Evolutionary conservation across 2,888 invertebrate genomes (phyloP), one percentile per base, ranked within the genome.

Genomic region (Amaurobius ferox): DNA sequence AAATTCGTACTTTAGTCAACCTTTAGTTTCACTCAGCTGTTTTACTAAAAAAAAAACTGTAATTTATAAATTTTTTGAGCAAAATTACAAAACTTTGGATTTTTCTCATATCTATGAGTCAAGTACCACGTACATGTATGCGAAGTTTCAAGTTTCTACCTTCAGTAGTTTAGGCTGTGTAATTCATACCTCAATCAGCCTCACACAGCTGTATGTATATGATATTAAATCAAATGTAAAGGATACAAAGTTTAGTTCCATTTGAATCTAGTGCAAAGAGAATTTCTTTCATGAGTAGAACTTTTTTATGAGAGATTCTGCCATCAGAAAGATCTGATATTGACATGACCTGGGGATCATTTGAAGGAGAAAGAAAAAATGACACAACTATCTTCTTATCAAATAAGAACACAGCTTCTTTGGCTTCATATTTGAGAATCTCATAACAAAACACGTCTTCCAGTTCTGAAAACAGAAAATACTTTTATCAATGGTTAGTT

Each of bases 171-270:
- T n/a, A n/a, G n/a, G n/a, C n/a, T n/a, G n/a, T n/a, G n/a, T n/a
- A n/a, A n/a, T n/a, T n/a, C n/a, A n/a, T n/a, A n/a, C n/a, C n/a
- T n/a, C n/a, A n/a, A n/a, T n/a, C n/a, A n/a, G n/a, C n/a, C n/a
- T n/a, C n/a, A n/a, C n/a, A n/a, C n/a, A n/a, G n/a, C n/a, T n/a
- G n/a, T n/a, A n/a, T n/a, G n/a, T n/a, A n/a, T n/a, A n/a, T n/a
- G n/a, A n/a, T n/a, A n/a, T n/a, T n/a, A n/a, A n/a, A n/a, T 16
- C 0, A 39, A 70, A 70, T 3, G 6, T 13, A 86, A 86, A 86
- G 86, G 86, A 86, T 86, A 86, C 86, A 40, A 26, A 86, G 35
- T 70, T 79, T 76, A 16, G 79, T 76, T 26, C 86, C 86, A 35
- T 16, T 28, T 9, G 61, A 55, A 40, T 86, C 68, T 1, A 86